Base-by-base conservation (phyloP, 2,888 invertebrate species). In the Bugula neritina region DNA sequence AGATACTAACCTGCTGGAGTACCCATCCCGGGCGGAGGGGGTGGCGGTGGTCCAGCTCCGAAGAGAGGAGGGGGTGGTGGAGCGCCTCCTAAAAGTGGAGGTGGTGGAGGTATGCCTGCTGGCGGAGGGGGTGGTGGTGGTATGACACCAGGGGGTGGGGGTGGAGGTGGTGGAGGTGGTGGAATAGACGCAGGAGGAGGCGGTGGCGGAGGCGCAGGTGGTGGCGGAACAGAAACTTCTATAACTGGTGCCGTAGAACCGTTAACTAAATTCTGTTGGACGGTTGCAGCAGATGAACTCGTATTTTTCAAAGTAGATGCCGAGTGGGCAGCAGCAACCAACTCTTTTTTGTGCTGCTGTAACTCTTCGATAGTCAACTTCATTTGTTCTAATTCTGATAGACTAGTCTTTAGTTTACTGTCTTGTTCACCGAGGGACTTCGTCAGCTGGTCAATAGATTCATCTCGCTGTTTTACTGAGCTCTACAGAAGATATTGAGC, bases 111-210 rank as follows among this genome's bases (percentile, higher is more conserved):
- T 71, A 74, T 63, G 29, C 69, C 34, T 29, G 72, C 52, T 1
- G 76, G 75, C 13, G 93, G 92, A 0, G 93, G 93, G 21, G 91
- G 89, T 0, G 91, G 90, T n/a, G 91, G 88, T 21, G 89, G 83
- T 71, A 87, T 77, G 79, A 73, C 70, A 72, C 90, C 87, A 0
- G 91, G 90, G 77, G 90, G 83, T 1, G 90, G 90, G 54, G 74
- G 63, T 71, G 76, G 75, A 52, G 79, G 77, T 21, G 83, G 81
- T 54, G 84, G 83, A n/a, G 85, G 83, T 10, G 86, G 82, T 35
- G 84, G 85, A n/a, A n/a, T n/a, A n/a, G n/a, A n/a, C n/a, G n/a
- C n/a, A 5, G 80, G 77, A 0, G 80, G 78, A 21, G 80, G 78
- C 0, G 81, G 78, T 35, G 80, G 77, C 21, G 57, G 63, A 5